Conservation (phyloP, 1,140 invertebrate genomes). For the Pseudoatta argentina region DNA sequence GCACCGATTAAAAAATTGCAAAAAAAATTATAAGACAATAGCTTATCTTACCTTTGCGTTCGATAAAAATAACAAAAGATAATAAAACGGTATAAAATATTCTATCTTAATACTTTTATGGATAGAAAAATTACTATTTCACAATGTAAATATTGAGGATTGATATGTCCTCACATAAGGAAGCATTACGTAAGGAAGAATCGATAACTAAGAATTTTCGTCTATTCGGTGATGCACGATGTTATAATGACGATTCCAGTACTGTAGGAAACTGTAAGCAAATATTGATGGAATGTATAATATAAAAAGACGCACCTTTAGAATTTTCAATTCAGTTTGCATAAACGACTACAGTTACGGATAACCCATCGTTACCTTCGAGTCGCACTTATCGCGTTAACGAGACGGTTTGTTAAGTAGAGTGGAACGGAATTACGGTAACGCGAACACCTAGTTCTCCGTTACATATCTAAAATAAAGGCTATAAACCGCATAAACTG, state of each 20-base stretch:
- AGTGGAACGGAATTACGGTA: constrained; percentile 72
- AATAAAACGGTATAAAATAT: not conserved
- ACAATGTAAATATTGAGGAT: not conserved
- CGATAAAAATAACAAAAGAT: not conserved
- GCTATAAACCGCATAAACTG: not conserved
- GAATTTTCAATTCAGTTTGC: constrained; percentile 3
- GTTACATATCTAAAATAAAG: constrained; percentile 35
- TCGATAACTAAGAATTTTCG: not conserved
- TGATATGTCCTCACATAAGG: not conserved
- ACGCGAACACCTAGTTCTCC: constrained; percentile 51
- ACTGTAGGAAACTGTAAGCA: not conserved
- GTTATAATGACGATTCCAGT: constrained; percentile 8
- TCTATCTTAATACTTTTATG: not conserved
- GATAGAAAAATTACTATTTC: not conserved
- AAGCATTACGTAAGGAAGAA: constrained; percentile 2
- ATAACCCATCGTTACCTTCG: constrained; percentile 45
- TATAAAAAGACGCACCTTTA: not conserved
- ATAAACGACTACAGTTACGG: constrained; percentile 28
- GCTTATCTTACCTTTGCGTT: not conserved
- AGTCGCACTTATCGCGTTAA: constrained; percentile 57
- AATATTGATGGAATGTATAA: not conserved
- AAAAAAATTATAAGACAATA: constrained; percentile 11
- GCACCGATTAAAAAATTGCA: not conserved
- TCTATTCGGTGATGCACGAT: not conserved
- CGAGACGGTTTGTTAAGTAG: constrained; percentile 61